Evolutionary conservation across 2,797 vertebrate species (phyloP).

Genomic region (Cynodonichthys magdalenae): DNA sequence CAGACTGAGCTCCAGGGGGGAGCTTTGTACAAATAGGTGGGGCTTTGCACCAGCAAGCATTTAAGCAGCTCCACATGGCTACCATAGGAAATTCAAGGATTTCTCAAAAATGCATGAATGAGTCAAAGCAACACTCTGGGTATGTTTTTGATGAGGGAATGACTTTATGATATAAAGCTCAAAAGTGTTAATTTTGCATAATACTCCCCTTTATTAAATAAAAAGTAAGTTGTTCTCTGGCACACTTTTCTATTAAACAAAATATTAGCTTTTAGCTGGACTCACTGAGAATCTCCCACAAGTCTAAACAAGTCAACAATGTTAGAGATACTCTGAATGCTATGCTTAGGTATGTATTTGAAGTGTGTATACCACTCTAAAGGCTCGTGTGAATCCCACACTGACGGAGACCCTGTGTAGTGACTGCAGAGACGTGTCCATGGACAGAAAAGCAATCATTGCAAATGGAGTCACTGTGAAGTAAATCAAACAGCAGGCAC

Average conservation of each 20-base stretch:
- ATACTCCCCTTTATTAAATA: too few species aligned
- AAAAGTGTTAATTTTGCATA: too few species aligned
- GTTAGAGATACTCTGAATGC: conserved; percentile 2
- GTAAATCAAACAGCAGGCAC: conserved; percentile 34
- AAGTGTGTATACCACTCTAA: conserved; percentile 86
- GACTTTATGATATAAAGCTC: too few species aligned
- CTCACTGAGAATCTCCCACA: conserved; percentile 2
- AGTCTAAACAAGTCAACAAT: not conserved
- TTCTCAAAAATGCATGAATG: too few species aligned
- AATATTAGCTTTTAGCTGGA: not conserved
- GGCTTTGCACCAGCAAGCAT: too few species aligned
- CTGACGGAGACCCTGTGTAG: conserved; percentile 87
- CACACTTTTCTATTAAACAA: conserved; percentile 9
- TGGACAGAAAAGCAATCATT: conserved; percentile 93
- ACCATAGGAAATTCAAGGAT: too few species aligned
- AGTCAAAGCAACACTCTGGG: too few species aligned
- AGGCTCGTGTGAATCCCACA: conserved; percentile 94
- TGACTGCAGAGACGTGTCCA: conserved; percentile 87
- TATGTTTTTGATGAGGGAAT: too few species aligned
- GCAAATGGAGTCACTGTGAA: conserved; percentile 92
- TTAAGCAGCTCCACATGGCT: too few species aligned
- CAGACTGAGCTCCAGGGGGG: too few species aligned
- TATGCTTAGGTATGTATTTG: not conserved
- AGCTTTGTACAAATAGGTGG: too few species aligned
- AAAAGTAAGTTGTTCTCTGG: not conserved